Percentiles rank a stretch among this genome's conserved stretches.
phyloP scores from a whole-genome alignment of 2,113 vertebrate species.

The Platichthys flesus region DNA sequence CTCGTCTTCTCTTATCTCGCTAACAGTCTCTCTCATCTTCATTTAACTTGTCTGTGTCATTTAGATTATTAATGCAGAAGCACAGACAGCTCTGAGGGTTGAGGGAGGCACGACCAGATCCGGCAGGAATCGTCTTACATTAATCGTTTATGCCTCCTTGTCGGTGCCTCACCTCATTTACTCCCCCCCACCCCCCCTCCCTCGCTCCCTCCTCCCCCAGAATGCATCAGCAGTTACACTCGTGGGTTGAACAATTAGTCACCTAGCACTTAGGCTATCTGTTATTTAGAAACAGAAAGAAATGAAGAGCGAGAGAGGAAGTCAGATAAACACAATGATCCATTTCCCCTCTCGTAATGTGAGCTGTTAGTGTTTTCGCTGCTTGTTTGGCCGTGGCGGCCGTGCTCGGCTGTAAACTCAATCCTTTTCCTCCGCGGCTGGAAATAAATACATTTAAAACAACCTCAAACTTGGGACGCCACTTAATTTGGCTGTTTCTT shows the following conservation, averaged over 20 bases:
- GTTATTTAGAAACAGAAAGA: conserved; percentile 27
- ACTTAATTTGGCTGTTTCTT: neutral
- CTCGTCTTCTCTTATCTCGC: conserved; percentile 7
- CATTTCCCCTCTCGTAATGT: conserved; percentile 10
- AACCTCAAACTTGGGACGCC: neutral
- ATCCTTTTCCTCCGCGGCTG: conserved; percentile 1
- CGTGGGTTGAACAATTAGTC: conserved; percentile 36
- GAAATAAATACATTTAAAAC: neutral
- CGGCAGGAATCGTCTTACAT: conserved; percentile 72
- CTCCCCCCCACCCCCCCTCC: conserved; percentile 66
- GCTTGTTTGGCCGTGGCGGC: conserved; percentile 6
- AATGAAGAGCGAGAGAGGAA: neutral
- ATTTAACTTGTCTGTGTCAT: conserved; percentile 47
- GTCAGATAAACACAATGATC: conserved; percentile 14
- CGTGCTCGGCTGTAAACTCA: neutral
- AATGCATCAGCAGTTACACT: conserved; percentile 13
- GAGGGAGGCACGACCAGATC: conserved; percentile 73
- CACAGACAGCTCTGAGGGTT: conserved; percentile 62
- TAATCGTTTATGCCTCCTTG: conserved; percentile 85
- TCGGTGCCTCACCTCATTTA: conserved; percentile 80
- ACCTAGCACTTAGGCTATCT: conserved; percentile 30
- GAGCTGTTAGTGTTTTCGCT: neutral
- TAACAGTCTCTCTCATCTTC: conserved; percentile 36
- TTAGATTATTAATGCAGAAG: conserved; percentile 44
- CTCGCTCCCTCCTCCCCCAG: conserved; percentile 26